Base-by-base conservation (phyloP, 2,797 vertebrate species). In the Adrianichthys oophorus region DNA sequence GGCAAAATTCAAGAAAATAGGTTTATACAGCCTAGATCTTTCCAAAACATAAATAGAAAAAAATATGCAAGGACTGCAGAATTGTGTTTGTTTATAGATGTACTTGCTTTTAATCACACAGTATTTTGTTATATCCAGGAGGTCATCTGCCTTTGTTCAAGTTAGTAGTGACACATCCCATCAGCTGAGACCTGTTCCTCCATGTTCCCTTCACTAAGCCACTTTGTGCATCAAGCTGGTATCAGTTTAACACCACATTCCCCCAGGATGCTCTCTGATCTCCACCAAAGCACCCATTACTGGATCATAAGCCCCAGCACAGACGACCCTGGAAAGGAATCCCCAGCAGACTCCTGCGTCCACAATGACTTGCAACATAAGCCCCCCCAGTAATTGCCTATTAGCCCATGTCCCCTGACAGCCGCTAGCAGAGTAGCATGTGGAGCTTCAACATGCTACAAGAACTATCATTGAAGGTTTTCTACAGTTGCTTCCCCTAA, bases 301-400 rank as follows among this genome's bases (percentile, higher is more conserved):
- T 85, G 82, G 78, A 84, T 85, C 70, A 83, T 81, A 86, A 87
- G 86, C 87, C 79, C 19, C 72, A 79, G 64, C 72, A 57, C 56
- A 52, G 66, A 48, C 76, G 41, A 59, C 59, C 24, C 68, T 70
- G 83, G 87, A 89, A 85, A 87, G 74, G 67, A 85, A 89, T 88
- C 85, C 89, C 90, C 90, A 82, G 65, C 53, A 84, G 90, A 82
- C 64, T 65, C 21, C 13, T 19, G 54, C 74, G 84, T 77, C 68
- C 52, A 71, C 62, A 72, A 84, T 82, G 79, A 88, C 87, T 87
- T 87, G 81, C 69, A 85, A 75, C 89, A 72, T 87, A 87, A 92
- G 85, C 78, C 85, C 78, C 76, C 32, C 85, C 83, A 80, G 88
- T 90, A 90, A 91, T 91, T 91, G 89, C 83, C 84, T 78, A 91